Evolutionary conservation across 2,888 invertebrate species (phyloP).

Genomic region (Flabesymbios commensalis): DNA sequence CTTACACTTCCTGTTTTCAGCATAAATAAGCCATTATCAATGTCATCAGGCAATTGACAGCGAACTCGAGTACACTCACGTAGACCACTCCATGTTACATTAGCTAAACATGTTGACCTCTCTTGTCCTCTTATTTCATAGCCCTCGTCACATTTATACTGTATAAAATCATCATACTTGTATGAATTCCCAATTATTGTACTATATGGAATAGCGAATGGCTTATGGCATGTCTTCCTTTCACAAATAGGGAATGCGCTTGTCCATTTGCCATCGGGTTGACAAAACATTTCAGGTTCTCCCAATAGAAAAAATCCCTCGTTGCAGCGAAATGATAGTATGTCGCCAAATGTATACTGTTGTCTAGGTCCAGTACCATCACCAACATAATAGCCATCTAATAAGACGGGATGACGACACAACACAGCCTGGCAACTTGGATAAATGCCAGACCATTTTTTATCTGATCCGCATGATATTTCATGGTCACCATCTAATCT

Average conservation of each 20-base stretch:
- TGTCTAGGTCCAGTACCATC: not conserved
- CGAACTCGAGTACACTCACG: conserved; percentile 10
- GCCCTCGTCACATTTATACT: conserved; percentile 20
- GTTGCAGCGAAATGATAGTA: conserved; percentile 24
- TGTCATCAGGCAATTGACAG: conserved; percentile 31
- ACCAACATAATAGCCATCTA: conserved; percentile 15
- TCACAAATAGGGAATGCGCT: conserved; percentile 16
- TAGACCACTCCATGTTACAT: conserved; percentile 7
- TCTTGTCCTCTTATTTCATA: conserved; percentile 12
- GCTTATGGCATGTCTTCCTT: conserved; percentile 10
- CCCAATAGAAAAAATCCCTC: conserved; percentile 25
- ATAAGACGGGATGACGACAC: conserved; percentile 19
- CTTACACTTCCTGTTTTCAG: conserved; percentile 27
- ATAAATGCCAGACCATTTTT: conserved; percentile 10
- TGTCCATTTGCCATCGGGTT: conserved; percentile 30
- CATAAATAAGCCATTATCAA: conserved; percentile 61
- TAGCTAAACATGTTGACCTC: conserved; percentile 5
- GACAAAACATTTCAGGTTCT: conserved; percentile 24
- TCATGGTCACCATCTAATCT: conserved; percentile 4
- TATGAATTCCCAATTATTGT: conserved; percentile 7
- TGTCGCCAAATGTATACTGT: conserved; percentile 23
- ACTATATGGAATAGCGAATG: conserved; percentile 3
- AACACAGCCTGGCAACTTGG: conserved; percentile 12
- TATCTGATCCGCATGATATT: conserved; percentile 1
- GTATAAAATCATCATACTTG: conserved; percentile 13